A percentile compares a stretch with the other conserved stretches of the same genome.
These are phyloP conservation scores for Saccostrea cuccullata DNA, from an alignment of 1,140 invertebrate species.

Conservation along the genomic window DNA sequence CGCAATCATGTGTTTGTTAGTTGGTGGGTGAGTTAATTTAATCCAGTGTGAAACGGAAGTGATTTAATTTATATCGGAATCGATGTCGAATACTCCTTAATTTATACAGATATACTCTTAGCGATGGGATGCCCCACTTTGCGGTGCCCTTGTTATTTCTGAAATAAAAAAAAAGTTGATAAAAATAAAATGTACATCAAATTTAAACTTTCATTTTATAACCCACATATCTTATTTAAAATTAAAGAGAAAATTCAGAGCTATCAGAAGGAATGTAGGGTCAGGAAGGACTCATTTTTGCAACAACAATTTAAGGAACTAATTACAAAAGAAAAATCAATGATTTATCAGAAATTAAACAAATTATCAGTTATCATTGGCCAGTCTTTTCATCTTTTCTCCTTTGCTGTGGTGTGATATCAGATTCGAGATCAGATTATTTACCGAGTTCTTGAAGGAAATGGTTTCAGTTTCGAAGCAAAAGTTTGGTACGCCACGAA, in stretches of 20 bases:
- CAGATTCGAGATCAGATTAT: background rate
- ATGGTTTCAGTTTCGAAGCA: background rate
- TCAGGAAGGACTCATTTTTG: background rate
- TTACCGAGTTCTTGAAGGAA: background rate
- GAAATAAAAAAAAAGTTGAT: no score
- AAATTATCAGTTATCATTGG: background rate
- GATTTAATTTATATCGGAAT: no score
- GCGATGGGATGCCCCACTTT: no score
- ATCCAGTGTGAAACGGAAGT: no score
- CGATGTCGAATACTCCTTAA: no score
- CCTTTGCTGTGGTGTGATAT: background rate
- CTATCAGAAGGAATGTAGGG: background rate
- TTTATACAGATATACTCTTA: no score
- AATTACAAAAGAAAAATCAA: background rate
- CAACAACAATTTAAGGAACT: background rate
- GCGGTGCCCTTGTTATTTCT: no score
- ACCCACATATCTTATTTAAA: background rate
- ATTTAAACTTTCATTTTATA: background rate
- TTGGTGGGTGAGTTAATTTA: no score
- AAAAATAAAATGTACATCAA: background rate
- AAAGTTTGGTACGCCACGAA: background rate
- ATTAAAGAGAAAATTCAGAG: background rate
- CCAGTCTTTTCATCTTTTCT: background rate
- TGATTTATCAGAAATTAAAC: conserved; percentile 11
- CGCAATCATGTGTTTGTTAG: no score